These are phyloP conservation scores for Dendroctonus valens DNA, from an alignment of 1,140 invertebrate species.

Conservation along the genomic window DNA sequence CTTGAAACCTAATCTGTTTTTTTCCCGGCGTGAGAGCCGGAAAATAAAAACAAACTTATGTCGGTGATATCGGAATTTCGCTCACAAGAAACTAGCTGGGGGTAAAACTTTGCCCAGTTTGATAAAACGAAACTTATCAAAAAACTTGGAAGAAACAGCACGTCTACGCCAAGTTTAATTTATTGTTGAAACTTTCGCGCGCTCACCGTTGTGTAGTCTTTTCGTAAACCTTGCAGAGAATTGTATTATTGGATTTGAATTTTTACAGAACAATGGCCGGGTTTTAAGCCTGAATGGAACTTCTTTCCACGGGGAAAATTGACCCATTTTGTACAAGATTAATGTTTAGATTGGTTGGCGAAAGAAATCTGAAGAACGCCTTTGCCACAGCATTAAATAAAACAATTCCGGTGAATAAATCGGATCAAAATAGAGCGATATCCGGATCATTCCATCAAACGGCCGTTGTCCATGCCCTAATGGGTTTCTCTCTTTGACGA, in stretches of 20 bases:
- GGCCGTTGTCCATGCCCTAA: not conserved
- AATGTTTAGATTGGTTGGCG: too few relatives aligned
- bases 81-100: slow-evolving; percentile 16
- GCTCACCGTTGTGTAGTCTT: slow-evolving; percentile 18
- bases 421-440: too few relatives aligned
- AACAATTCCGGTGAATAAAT: too few relatives aligned
- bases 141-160: slow-evolving; percentile 19
- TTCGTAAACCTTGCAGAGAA: slow-evolving; percentile 9
- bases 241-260: slow-evolving; percentile 2
- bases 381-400: too few relatives aligned
- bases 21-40: not conserved
- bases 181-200: slow-evolving; percentile 21
- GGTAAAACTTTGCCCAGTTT: slow-evolving; percentile 18
- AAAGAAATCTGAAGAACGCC: too few relatives aligned
- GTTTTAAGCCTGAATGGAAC: too few relatives aligned
- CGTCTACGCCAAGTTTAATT: slow-evolving; percentile 24
- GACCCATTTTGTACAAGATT: too few relatives aligned
- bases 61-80: slow-evolving; percentile 9
- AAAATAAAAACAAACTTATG: slow-evolving; percentile 16
- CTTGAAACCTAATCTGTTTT: slow-evolving; percentile 13
- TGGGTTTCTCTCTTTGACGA: slow-evolving; percentile 13
- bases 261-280: not conserved
- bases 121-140: slow-evolving; percentile 24
- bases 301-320: too few relatives aligned
- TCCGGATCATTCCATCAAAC: not conserved